Base-by-base conservation (phyloP, 2,113 vertebrate genomes). In the Pachycephala philippinensis region DNA sequence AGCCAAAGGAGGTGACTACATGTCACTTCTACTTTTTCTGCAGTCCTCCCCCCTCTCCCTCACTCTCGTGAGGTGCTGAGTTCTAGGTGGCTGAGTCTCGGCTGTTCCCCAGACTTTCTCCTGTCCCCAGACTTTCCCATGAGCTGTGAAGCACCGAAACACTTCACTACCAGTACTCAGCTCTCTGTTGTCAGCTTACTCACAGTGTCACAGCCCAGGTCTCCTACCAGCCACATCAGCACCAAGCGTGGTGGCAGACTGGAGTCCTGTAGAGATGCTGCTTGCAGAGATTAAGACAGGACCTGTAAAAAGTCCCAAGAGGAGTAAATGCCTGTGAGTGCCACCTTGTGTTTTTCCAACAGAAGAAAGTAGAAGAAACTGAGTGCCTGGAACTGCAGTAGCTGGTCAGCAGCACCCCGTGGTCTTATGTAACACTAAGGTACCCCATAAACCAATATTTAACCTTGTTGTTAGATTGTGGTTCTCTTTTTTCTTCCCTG, bases 161-260 rank as follows among this genome's bases (percentile, higher is more conserved):
- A 1, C 40, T 31, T 4, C 0, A 0, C 26, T 78, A 49, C 54
- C 17, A 53, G 40, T 33, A 2, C 33, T 64, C 57, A 15, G 44
- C 42, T 33, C 19, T 40, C 69, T 85, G 69, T n/a, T 1, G 0
- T 60, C 79, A 86, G 44, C 35, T 47, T 10, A 3, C 14, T 39
- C 33, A 8, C 40, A 13, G 16, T 27, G 69, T 18, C 35, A n/a
- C 39, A 83, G 57, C 23, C 53, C 22, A 2, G 57, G 40, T 8
- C 40, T 83, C 56, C 71, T n/a, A 5, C 35, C 63, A 84, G 47
- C 54, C n/a, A 35, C 47, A 50, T 3, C 82, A 30, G 13, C 56
- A 42, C 35, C 40, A 56, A 42, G 17, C 0, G 0, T 37, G 50
- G 24, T 37, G 37, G 54, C 40, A 83, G 40, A 56, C 28, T 6